Evolutionary conservation across 2,113 vertebrate species (phyloP), one percentile per base, ranked within the genome.

Genomic region (Bolborhynchus lineola): DNA sequence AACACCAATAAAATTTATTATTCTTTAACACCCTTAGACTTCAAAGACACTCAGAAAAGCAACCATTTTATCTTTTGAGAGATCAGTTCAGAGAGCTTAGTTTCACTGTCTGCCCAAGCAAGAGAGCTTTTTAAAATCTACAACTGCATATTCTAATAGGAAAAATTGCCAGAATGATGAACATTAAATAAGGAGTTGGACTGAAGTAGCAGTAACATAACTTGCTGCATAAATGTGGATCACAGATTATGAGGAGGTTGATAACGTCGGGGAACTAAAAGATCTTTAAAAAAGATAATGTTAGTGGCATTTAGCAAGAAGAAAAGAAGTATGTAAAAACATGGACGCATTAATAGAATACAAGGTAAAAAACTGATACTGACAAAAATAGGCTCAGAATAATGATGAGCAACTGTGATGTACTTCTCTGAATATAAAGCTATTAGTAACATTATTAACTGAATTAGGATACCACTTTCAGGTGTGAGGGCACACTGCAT

Each of bases 1-100:
- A 63, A 47, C 3, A 4, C 12, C 28, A 11, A 39, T 2, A 2
- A 9, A 69, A n/a, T 2, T 8, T n/a, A 4, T 1, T 46, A 65
- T 41, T 70, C 21, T 49, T 2, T 21, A 69, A 63, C 16, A 74
- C 9, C 13, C 6, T 17, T 39, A 81, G 24, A 83, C 41, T 79
- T 82, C 62, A 82, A 87, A 94, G 31, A 63, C 3, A 35, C 23
- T 62, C 11, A 25, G 15, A 70, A 86, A 86, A 46, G 10, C 16
- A 39, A 71, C 35, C 42, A 7, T 33, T 83, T 78, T 59, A 23
- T 62, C 20, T 52, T 77, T 31, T 42, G 26, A 75, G 24, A 92
- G 8, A 81, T 33, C 4, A 80, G 55, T 69, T 88, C 46, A 71
- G 70, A 88, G 37, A 68, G 26, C 16, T 88, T 44, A 50, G 13